Percentiles rank a stretch among this genome's conserved stretches.
Evolutionary conservation across 2,797 vertebrate species (phyloP).

Genomic region (Spinus olivaceus): DNA sequence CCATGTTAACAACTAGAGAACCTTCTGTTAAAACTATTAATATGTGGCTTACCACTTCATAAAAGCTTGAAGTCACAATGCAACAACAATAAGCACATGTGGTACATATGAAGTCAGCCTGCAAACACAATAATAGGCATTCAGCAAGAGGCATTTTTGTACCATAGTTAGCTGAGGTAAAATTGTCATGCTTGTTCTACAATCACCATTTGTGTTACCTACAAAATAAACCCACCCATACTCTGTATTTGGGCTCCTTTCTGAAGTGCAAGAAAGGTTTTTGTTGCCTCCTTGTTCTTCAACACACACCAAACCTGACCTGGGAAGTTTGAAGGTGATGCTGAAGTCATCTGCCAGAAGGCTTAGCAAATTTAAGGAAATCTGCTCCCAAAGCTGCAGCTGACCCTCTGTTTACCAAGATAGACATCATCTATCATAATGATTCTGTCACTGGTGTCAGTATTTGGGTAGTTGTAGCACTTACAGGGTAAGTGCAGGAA

Average conservation of each 20-base stretch:
- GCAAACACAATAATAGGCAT: slow-evolving; percentile 18
- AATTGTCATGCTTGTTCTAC: not conserved
- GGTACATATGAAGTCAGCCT: slow-evolving; percentile 9
- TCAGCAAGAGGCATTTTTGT: slow-evolving; percentile 4
- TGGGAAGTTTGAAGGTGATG: not conserved
- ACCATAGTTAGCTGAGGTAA: not conserved
- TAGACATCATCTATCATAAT: not conserved
- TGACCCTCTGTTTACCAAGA: not conserved
- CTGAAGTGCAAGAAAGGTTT: not conserved
- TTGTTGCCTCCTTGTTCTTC: not conserved
- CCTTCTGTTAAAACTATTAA: slow-evolving; percentile 57
- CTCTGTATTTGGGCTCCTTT: not conserved
- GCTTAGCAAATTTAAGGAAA: not conserved
- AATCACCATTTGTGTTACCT: not conserved
- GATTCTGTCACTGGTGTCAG: not conserved
- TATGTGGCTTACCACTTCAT: slow-evolving; percentile 52
- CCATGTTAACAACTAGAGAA: slow-evolving; percentile 39
- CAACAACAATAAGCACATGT: slow-evolving; percentile 30
- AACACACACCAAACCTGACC: not conserved
- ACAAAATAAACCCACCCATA: not conserved
- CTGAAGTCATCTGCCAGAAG: not conserved
- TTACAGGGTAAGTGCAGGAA: not conserved
- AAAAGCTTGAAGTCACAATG: slow-evolving; percentile 26
- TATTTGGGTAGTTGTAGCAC: not conserved
- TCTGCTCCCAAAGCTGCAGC: not conserved